Conservation (phyloP, 1,140 invertebrate species). For the Pararge aegeria region DNA sequence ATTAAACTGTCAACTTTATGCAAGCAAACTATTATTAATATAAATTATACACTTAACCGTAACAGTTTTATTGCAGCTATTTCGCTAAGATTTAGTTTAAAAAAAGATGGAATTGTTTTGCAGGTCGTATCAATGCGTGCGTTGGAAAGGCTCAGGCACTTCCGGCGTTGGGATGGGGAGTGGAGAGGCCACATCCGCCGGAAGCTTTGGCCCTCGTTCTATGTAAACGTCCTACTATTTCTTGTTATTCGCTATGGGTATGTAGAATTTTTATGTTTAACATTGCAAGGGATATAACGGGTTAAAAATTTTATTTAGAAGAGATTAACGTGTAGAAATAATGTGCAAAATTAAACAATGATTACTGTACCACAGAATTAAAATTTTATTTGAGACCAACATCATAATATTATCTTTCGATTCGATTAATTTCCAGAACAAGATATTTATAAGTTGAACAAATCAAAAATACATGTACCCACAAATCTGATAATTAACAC, state of each 20-base stretch:
- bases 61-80: too few species aligned
- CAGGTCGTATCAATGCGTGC: conserved; percentile 29
- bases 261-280: conserved; percentile 21
- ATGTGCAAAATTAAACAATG: neutral
- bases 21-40: too few species aligned
- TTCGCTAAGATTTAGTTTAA: neutral
- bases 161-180: conserved; percentile 47
- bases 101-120: conserved; percentile 27
- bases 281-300: neutral
- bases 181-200: conserved; percentile 60
- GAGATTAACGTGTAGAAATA: neutral
- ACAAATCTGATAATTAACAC: too few species aligned
- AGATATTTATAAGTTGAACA: too few species aligned
- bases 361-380: neutral
- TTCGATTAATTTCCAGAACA: too few species aligned
- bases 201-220: conserved; percentile 45
- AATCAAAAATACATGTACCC: too few species aligned
- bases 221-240: conserved; percentile 49
- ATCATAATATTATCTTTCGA: too few species aligned
- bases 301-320: neutral
- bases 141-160: conserved; percentile 51
- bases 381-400: too few species aligned
- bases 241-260: conserved; percentile 29
- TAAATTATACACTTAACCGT: too few species aligned
- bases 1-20: too few species aligned